Conservation (phyloP, 2,797 vertebrate species). For the Liasis olivaceus region DNA sequence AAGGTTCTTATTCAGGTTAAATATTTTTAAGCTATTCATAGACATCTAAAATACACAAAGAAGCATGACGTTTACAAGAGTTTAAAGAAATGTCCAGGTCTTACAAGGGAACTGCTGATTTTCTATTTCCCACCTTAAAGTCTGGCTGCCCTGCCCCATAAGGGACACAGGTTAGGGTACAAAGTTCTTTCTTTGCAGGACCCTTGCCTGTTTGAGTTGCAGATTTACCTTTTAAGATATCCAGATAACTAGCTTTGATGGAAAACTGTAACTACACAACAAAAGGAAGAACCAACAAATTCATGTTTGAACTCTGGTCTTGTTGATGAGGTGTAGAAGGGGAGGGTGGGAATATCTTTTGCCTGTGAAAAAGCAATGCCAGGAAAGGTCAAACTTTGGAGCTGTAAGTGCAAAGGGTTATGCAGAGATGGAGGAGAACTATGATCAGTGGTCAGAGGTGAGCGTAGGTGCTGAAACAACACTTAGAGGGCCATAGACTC, state of each 20-base stretch:
- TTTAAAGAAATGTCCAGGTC: background rate
- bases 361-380: background rate
- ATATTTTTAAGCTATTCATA: background rate
- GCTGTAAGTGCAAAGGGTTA: background rate
- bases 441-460: background rate
- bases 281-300: slow-evolving; percentile 7
- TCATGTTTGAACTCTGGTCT: background rate
- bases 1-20: background rate
- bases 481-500: background rate
- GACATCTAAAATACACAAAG: background rate
- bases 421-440: background rate
- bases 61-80: background rate
- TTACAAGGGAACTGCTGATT: slow-evolving; percentile 4
- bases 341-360: background rate
- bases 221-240: background rate
- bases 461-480: background rate
- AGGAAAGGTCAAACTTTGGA: background rate
- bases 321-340: background rate
- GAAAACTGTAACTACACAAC: background rate
- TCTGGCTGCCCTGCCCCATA: background rate
- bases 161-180: background rate
- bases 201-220: background rate
- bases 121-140: background rate
- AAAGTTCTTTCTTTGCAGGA: background rate
- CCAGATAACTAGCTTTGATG: background rate